Conservation (phyloP, 2,113 vertebrate species). For the Peromyscus californicus region DNA sequence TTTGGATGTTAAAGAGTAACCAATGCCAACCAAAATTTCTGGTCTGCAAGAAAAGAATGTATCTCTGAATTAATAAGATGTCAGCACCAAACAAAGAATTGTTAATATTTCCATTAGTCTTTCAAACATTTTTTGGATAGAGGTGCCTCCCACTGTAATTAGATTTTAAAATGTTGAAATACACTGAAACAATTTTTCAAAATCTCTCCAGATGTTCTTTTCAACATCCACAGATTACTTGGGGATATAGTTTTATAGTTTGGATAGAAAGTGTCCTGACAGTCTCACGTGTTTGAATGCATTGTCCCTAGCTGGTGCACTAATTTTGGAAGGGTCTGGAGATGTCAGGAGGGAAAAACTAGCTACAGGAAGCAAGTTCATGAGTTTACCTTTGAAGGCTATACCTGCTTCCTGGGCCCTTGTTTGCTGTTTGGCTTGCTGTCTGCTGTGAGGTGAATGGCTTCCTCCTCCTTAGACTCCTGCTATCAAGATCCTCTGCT, state of each 20-base stretch:
- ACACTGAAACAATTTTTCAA: conserved; percentile 4
- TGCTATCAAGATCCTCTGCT: not conserved
- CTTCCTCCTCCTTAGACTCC: not conserved
- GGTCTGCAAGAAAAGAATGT: not conserved
- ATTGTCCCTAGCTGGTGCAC: not conserved
- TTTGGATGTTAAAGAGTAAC: not conserved
- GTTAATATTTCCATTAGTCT: conserved; percentile 24
- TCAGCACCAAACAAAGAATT: conserved; percentile 34
- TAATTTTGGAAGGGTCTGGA: not conserved
- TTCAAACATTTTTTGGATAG: conserved; percentile 35
- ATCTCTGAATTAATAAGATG: conserved; percentile 25
- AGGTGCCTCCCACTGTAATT: not conserved
- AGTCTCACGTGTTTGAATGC: not conserved
- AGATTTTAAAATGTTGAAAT: conserved; percentile 35
- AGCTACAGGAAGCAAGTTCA: not conserved
- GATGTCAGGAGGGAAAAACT: not conserved
- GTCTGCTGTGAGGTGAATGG: not conserved
- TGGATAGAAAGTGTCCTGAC: not conserved
- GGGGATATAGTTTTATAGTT: not conserved
- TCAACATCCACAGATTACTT: conserved; percentile 1
- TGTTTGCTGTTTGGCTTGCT: not conserved
- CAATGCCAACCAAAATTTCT: conserved; percentile 26
- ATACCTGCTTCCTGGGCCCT: not conserved
- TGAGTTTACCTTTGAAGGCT: not conserved
- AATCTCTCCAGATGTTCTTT: not conserved